Base-by-base conservation (phyloP, 2,113 vertebrate genomes). In the Nanorana parkeri region DNA sequence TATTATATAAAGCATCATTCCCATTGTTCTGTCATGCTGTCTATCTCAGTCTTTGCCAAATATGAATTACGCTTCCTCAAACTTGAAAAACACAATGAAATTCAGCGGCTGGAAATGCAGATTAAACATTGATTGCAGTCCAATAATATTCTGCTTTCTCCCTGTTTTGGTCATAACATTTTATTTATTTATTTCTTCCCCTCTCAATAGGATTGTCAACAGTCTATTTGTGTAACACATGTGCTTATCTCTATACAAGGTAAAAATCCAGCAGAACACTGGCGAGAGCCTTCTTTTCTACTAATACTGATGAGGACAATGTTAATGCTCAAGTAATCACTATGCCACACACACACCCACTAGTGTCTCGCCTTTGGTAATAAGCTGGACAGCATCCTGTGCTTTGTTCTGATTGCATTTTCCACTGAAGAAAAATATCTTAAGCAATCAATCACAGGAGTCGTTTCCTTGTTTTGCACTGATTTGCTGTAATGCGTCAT, bases 181-280 rank as follows among this genome's bases (percentile, higher is more conserved):
- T 47, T 29, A 58, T 23, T 15, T 21, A 41, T 56, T 56, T 56
- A 47, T 47, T 47, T 47, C 11, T 47, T 54, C 55, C 54, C 55
- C 11, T 60, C 72, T 75, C 56, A 60, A 75, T 60, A 61, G n/a
- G 60, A 61, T 60, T 6, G 55, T 60, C 72, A 61, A 60, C 55
- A 75, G 60, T 75, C 15, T 75, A 55, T 56, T 73, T 73, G 55
- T 56, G 36, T 60, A 61, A 36, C 29, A 75, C 55, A 75, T 75
- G 55, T 75, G 72, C 41, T 75, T 75, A 75, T 75, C 72, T 61
- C 72, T 75, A 75, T 75, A 75, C 20, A 75, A 75, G 72, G 72
- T 75, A 61, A 75, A 72, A 75, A 60, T 60, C 23, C 24, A 74
- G 60, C 26, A 60, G n/a, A 29, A 73, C 55, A 21, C 55, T 17